phyloP scores from a whole-genome alignment of 1,140 invertebrate genomes.

The Dendroctonus ponderosae region DNA sequence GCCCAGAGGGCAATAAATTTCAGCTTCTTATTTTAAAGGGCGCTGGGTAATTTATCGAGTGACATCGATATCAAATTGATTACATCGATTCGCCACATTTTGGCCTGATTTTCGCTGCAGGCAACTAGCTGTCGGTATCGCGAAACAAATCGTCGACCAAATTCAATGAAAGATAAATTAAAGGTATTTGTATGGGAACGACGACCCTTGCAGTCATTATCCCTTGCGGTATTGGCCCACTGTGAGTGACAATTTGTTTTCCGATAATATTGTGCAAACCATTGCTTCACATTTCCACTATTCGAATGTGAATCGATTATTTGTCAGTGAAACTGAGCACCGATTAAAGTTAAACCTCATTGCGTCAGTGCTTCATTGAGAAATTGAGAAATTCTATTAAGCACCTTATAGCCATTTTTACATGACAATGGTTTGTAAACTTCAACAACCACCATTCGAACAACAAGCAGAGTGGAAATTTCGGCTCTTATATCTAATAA shows the following conservation, averaged over 20 bases:
- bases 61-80: slow-evolving; percentile 30
- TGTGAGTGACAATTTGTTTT: slow-evolving; percentile 2
- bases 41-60: slow-evolving; percentile 26
- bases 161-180: slow-evolving; percentile 28
- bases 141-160: slow-evolving; percentile 20
- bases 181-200: slow-evolving; percentile 22
- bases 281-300: too few species aligned
- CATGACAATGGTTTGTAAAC: too few species aligned
- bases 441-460: too few species aligned
- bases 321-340: too few species aligned
- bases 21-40: slow-evolving; percentile 28
- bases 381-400: too few species aligned
- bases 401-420: too few species aligned
- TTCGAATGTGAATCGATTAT: too few species aligned
- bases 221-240: background rate
- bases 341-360: too few species aligned
- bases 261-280: background rate
- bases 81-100: slow-evolving; percentile 24
- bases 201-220: slow-evolving; percentile 14
- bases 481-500: slow-evolving; percentile 10
- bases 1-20: slow-evolving; percentile 21
- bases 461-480: background rate
- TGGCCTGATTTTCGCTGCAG: slow-evolving; percentile 23
- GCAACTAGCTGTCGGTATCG: slow-evolving; percentile 22
- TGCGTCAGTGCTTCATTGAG: too few species aligned